These are phyloP conservation scores for Apotomis capreana DNA, from an alignment of 2,888 invertebrate genomes.

Conservation along the genomic window DNA sequence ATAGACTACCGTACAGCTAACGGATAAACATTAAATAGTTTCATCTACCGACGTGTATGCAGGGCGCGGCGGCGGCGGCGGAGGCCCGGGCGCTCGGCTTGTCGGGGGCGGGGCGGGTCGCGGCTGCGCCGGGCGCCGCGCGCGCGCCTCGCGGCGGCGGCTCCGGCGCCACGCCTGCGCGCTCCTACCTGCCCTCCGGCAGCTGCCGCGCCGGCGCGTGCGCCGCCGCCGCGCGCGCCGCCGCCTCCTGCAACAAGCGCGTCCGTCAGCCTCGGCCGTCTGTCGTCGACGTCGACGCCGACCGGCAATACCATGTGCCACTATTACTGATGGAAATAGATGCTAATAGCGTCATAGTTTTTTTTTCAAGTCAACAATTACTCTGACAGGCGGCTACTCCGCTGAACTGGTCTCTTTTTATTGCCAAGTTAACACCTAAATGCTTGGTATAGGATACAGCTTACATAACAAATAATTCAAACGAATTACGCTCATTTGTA, in stretches of 20 bases:
- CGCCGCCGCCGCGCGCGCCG: conserved; percentile 61
- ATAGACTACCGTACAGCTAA: conserved; percentile 63
- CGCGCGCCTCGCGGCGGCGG: conserved; percentile 49
- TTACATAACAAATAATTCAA: too few species aligned
- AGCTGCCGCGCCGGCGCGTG: conserved; percentile 66
- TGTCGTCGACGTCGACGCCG: too few species aligned
- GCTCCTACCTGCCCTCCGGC: conserved; percentile 77
- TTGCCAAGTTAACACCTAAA: too few species aligned
- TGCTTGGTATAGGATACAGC: too few species aligned
- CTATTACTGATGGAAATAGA: too few species aligned
- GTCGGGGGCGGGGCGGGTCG: conserved; percentile 41
- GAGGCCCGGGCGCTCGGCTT: conserved; percentile 24
- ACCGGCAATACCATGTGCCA: too few species aligned
- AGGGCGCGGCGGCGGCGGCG: conserved; percentile 45
- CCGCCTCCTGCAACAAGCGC: conserved; percentile 55
- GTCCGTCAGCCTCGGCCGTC: background rate
- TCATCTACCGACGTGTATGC: conserved; percentile 57
- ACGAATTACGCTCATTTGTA: too few species aligned
- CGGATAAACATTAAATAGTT: conserved; percentile 64
- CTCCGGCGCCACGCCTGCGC: conserved; percentile 49
- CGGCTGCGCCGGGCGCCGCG: conserved; percentile 46
- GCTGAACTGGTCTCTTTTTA: too few species aligned
- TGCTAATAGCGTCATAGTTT: too few species aligned
- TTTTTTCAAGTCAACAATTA: too few species aligned
- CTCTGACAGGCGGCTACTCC: too few species aligned